Evolutionary conservation across 2,113 vertebrate species (phyloP).

Genomic region (Dasyornis broadbenti): DNA sequence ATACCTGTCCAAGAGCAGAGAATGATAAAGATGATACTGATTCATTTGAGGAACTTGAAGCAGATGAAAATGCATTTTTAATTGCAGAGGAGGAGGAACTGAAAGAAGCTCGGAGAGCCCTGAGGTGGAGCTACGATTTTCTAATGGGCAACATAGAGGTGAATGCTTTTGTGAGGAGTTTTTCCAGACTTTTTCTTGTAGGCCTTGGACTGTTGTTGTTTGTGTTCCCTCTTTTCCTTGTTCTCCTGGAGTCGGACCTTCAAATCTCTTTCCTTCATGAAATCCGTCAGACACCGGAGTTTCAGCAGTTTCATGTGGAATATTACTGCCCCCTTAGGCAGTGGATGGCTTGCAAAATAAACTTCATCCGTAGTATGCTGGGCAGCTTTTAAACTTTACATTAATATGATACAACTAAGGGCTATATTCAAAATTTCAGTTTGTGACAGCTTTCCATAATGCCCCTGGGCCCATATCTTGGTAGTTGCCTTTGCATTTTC

Average conservation of each 20-base stretch:
- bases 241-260: constrained; percentile 94
- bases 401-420: constrained; percentile 63
- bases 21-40: constrained; percentile 87
- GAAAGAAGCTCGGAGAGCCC: constrained; percentile 74
- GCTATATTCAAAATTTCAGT: constrained; percentile 76
- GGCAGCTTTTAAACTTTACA: constrained; percentile 79
- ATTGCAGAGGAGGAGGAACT: constrained; percentile 83
- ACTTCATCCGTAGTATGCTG: constrained; percentile 80
- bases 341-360: constrained; percentile 91
- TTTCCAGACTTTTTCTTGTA: constrained; percentile 85
- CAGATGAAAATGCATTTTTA: constrained; percentile 77
- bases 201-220: constrained; percentile 83
- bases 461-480: neutral
- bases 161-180: constrained; percentile 86
- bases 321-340: constrained; percentile 96
- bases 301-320: constrained; percentile 96
- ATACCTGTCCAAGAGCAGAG: constrained; percentile 82
- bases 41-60: constrained; percentile 88
- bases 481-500: constrained; percentile 9
- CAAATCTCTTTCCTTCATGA: constrained; percentile 96
- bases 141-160: constrained; percentile 83
- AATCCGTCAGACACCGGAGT: constrained; percentile 96
- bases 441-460: constrained; percentile 42
- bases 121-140: constrained; percentile 80
- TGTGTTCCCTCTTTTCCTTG: constrained; percentile 85